Conservation (phyloP, 2,888 invertebrate genomes). For the Eretmocerus hayati region DNA sequence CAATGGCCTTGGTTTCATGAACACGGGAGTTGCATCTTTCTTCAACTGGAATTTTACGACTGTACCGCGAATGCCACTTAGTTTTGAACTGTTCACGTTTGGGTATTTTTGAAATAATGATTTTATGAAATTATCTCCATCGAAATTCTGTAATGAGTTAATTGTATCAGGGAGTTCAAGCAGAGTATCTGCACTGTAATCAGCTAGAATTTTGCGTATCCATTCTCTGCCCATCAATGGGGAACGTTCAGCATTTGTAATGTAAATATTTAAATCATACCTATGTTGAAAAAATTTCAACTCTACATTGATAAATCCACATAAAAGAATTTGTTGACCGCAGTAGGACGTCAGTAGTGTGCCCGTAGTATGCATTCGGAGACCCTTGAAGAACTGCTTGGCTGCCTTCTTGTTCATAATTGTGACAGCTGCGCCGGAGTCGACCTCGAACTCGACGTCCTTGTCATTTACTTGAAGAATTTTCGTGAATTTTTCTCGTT, state of each 20-base stretch:
- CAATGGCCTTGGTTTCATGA: background rate
- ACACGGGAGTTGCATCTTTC: background rate
- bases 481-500: background rate
- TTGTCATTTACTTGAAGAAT: background rate
- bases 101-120: background rate
- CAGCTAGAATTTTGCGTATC: background rate
- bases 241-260: background rate
- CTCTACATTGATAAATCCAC: background rate
- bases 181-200: background rate
- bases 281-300: background rate
- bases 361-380: background rate
- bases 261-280: background rate
- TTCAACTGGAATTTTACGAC: background rate
- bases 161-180: background rate
- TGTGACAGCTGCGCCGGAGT: background rate
- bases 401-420: background rate
- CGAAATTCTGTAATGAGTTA: background rate
- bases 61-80: background rate
- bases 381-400: background rate
- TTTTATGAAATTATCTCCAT: background rate
- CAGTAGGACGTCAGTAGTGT: background rate
- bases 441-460: background rate
- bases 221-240: background rate
- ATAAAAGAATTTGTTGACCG: background rate
- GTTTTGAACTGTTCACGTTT: background rate